phyloP scores from a whole-genome alignment of 1,140 invertebrate genomes.

The Hypsibius dujardini region DNA sequence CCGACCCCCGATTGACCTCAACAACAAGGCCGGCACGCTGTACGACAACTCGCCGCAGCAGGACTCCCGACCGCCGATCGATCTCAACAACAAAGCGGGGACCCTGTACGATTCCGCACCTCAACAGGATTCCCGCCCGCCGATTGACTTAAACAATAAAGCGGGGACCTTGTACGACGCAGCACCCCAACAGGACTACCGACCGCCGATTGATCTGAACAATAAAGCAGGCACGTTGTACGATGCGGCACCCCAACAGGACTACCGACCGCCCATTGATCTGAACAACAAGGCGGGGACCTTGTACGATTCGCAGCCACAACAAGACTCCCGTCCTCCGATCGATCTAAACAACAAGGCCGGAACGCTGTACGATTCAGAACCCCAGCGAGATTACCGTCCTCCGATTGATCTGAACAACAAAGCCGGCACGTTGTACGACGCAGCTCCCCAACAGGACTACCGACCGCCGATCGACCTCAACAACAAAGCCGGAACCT shows the following conservation, averaged over 20 bases:
- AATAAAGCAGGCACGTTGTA: slow-evolving; percentile 17
- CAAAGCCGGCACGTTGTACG: slow-evolving; percentile 10
- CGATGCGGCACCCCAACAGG: not conserved
- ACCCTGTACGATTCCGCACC: not conserved
- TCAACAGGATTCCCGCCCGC: not conserved
- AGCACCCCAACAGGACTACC: slow-evolving; percentile 8
- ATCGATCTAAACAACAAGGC: slow-evolving; percentile 15
- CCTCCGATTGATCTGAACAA: slow-evolving; percentile 10
- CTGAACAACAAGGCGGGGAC: slow-evolving; percentile 16
- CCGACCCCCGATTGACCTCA: not conserved
- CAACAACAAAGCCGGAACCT: slow-evolving; percentile 11
- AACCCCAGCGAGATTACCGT: slow-evolving; percentile 7
- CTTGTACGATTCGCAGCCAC: not conserved
- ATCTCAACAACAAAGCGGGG: slow-evolving; percentile 11
- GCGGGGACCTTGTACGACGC: slow-evolving; percentile 13
- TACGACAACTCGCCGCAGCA: slow-evolving; percentile 4
- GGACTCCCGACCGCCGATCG: slow-evolving; percentile 8
- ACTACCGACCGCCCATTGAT: slow-evolving; percentile 7
- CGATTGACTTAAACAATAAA: slow-evolving; percentile 10
- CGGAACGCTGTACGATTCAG: slow-evolving; percentile 9
- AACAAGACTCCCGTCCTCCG: not conserved
- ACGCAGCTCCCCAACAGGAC: slow-evolving; percentile 11
- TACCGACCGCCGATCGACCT: slow-evolving; percentile 12
- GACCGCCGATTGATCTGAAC: slow-evolving; percentile 13
- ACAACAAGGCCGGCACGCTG: slow-evolving; percentile 16